Conservation (phyloP, 2,113 vertebrate species). For the Pandion haliaetus region DNA sequence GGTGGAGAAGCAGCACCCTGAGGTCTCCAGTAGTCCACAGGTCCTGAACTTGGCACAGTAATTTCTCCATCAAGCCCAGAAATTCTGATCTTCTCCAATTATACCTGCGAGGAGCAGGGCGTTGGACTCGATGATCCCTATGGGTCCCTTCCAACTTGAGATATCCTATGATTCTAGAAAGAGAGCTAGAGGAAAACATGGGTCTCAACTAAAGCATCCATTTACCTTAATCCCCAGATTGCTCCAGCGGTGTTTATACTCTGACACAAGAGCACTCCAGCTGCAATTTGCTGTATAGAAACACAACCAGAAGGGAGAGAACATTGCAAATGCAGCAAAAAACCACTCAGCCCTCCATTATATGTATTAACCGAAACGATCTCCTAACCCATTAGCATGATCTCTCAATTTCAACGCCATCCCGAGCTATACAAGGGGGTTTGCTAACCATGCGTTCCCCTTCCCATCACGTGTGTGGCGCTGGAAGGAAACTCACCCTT, state of each 20-base stretch:
- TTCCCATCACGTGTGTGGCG: background rate
- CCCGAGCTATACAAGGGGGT: background rate
- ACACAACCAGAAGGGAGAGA: background rate
- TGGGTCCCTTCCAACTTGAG: background rate
- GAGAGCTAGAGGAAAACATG: background rate
- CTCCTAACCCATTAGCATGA: background rate
- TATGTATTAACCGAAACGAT: background rate
- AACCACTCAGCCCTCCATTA: rapidly evolving
- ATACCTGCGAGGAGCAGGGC: background rate
- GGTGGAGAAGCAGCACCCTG: background rate
- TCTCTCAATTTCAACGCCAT: background rate
- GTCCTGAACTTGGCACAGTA: background rate
- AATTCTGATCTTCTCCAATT: background rate
- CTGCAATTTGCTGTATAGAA: background rate
- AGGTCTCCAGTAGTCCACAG: background rate
- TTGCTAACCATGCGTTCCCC: background rate
- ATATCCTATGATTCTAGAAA: background rate
- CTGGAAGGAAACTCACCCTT: background rate
- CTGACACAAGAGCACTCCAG: background rate
- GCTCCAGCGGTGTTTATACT: background rate
- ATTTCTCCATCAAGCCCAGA: background rate
- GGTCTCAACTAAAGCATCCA: background rate
- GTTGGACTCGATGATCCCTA: background rate
- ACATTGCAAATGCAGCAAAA: background rate
- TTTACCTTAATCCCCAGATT: background rate